Evolutionary conservation across 1,140 invertebrate species (phyloP).

Genomic region (Diorhabda sublineata): DNA sequence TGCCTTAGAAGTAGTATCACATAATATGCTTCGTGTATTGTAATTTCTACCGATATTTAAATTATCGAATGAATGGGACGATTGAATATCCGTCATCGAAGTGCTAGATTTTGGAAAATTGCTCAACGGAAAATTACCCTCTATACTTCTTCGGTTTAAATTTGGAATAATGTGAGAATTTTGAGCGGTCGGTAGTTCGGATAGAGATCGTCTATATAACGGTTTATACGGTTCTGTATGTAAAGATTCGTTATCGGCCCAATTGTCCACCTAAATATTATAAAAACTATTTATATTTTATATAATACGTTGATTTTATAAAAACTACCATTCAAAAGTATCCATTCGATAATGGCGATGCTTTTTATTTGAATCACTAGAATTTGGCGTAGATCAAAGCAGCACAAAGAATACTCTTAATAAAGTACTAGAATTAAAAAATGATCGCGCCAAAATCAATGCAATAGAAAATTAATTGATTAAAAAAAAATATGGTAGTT

Average conservation of each 20-base stretch:
- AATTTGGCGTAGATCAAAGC: too few relatives aligned
- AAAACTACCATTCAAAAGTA: too few relatives aligned
- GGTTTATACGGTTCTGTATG: constrained; percentile 52
- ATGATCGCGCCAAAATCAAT: too few relatives aligned
- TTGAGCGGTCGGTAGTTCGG: constrained; percentile 52
- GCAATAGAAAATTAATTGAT: too few relatives aligned
- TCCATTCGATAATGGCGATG: too few relatives aligned
- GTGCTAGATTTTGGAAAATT: constrained; percentile 43
- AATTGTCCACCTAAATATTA: constrained; percentile 46
- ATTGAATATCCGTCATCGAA: constrained; percentile 46
- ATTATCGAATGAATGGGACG: constrained; percentile 24
- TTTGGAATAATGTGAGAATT: constrained; percentile 38
- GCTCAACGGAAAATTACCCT: constrained; percentile 39
- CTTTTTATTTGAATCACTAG: too few relatives aligned
- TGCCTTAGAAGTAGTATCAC: constrained; percentile 34
- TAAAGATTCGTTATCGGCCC: constrained; percentile 50
- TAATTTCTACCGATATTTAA: constrained; percentile 26
- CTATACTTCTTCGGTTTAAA: constrained; percentile 51
- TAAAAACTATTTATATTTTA: too few relatives aligned
- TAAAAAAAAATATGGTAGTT: too few relatives aligned
- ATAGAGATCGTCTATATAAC: constrained; percentile 62
- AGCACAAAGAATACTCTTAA: too few relatives aligned
- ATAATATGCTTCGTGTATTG: constrained; percentile 35
- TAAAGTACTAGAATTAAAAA: too few relatives aligned
- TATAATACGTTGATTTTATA: too few relatives aligned